Conservation (phyloP, 2,797 vertebrate species). For the Hemibagrus guttatus region DNA sequence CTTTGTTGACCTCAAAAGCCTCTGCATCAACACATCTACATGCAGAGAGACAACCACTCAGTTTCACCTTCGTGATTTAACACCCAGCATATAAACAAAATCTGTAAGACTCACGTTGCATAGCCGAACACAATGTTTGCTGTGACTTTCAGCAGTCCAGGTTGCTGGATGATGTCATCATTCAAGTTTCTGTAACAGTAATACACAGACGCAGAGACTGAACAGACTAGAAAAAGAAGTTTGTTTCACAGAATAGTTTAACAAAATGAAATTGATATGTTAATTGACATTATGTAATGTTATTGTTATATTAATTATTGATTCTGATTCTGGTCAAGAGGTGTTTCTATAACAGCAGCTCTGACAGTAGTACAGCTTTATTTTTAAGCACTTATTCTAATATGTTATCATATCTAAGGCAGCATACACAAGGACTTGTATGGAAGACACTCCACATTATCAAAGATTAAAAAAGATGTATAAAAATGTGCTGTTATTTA, state of each 20-base stretch:
- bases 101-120: slow-evolving; percentile 79
- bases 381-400: neutral
- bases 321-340: neutral
- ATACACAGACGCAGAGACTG: neutral
- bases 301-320: neutral
- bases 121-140: slow-evolving; percentile 89
- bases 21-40: slow-evolving; percentile 82
- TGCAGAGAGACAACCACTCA: neutral
- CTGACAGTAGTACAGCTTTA: neutral
- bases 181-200: slow-evolving; percentile 77
- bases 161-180: slow-evolving; percentile 79
- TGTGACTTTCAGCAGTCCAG: slow-evolving; percentile 79
- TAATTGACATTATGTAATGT: neutral
- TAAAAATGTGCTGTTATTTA: neutral
- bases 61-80: neutral
- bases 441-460: neutral
- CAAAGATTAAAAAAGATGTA: neutral
- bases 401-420: neutral
- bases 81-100: neutral
- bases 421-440: neutral
- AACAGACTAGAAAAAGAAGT: neutral
- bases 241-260: neutral
- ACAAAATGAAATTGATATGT: neutral
- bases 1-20: slow-evolving; percentile 83
- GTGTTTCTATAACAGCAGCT: neutral